Percentiles rank a stretch among this genome's conserved stretches.
Conservation (phyloP, 2,797 vertebrate species). For the Pipistrellus pipistrellus region DNA sequence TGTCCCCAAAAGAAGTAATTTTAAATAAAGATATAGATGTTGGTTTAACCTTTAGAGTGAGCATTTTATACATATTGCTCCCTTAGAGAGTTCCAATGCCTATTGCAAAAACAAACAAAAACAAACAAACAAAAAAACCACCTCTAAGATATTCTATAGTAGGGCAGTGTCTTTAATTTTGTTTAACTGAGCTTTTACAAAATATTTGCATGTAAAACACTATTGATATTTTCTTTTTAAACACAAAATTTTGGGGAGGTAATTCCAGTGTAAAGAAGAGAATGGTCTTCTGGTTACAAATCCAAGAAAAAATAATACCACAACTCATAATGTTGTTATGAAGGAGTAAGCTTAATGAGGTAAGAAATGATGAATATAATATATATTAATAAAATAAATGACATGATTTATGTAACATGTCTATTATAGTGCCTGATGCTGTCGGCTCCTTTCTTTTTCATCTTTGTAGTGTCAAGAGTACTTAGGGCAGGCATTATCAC, state of each 20-base stretch:
- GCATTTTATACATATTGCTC: not conserved
- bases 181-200: not conserved
- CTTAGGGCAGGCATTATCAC: not conserved
- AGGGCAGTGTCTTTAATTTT: not conserved
- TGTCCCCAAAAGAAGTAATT: not conserved
- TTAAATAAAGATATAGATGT: not conserved
- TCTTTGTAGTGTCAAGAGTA: not conserved
- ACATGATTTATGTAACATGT: not conserved
- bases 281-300: not conserved
- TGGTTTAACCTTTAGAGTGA: not conserved
- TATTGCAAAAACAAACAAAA: not conserved
- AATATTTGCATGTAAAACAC: slow-evolving; percentile 43
- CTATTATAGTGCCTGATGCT: not conserved
- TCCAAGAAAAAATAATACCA: not conserved
- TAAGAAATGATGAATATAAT: not conserved
- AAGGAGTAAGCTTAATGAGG: not conserved
- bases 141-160: not conserved
- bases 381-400: not conserved
- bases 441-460: not conserved
- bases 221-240: not conserved
- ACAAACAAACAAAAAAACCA: not conserved
- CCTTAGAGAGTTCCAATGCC: not conserved
- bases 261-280: not conserved
- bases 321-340: not conserved
- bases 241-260: not conserved